Evolutionary conservation across 2,888 invertebrate species (phyloP), one percentile per base, ranked within the genome.

Genomic region (Acronicta aceris): DNA sequence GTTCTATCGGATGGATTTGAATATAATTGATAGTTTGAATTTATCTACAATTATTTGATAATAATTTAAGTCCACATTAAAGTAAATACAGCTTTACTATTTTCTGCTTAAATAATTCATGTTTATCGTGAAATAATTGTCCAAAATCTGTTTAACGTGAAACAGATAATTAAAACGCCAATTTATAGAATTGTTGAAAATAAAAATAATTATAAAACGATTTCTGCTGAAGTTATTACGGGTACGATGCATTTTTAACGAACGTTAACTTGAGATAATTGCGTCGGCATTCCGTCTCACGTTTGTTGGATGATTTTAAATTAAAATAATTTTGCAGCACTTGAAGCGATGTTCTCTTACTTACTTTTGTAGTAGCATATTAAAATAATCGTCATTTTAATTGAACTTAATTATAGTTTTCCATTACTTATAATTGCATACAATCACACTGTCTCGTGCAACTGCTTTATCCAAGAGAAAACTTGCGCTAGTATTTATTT

Each of bases 221-320:
- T 70, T 52, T 51, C 47, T 55, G 57, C 41, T 25, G 45, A 13
- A 42, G 52, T 59, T 47, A 65, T 73, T 47, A 51, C 17, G 15
- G 16, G 15, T 27, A 17, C 50, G 46, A 54, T 59, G 49, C 50
- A 54, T 42, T 73, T 61, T 53, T 73, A 57, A 73, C 60, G 65
- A 60, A 68, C 30, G 12, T 51, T 30, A 48, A 48, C 47, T 69
- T 55, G 54, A 53, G 51, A 58, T 47, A 65, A 66, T 70, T 71
- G 58, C 49, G 15, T 27, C 6, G 15, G 52, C 58, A 49, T 71
- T n/a, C 36, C 47, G n/a, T 12, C 8, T 8, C 58, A 43, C 72
- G 53, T 71, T 63, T 63, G 52, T 63, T 10, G 27, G 15, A 71
- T 71, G 46, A 55, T 67, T 62, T 61, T 49, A 41, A 71, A 66